phyloP scores from a whole-genome alignment of 2,888 invertebrate genomes.

The Diloba caeruleocephala region DNA sequence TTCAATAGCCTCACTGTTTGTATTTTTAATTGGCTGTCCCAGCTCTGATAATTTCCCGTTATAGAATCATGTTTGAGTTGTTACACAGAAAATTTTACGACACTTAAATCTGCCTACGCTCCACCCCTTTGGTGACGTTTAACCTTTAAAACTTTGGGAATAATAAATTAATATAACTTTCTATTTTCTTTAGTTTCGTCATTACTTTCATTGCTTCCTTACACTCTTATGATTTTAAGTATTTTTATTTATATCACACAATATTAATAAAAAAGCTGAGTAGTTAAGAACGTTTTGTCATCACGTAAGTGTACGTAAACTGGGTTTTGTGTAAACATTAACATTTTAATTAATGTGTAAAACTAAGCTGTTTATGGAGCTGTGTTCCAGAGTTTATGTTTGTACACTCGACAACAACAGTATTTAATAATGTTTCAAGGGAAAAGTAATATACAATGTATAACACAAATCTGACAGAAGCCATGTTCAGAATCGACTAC shows the following conservation, averaged over 20 bases:
- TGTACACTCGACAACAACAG: slow-evolving; percentile 22
- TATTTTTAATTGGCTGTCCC: neutral
- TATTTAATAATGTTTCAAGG: neutral
- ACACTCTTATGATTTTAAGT: no score
- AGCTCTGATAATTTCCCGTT: neutral
- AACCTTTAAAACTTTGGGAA: slow-evolving; percentile 15
- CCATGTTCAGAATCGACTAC: no score
- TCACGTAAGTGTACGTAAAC: slow-evolving; percentile 22
- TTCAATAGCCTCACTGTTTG: no score
- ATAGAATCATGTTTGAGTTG: slow-evolving; percentile 4
- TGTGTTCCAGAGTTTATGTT: slow-evolving; percentile 39
- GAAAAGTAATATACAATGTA: no score
- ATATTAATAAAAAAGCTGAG: slow-evolving; percentile 19
- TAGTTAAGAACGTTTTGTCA: slow-evolving; percentile 21
- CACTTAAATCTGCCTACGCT: slow-evolving; percentile 14
- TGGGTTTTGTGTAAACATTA: slow-evolving; percentile 43
- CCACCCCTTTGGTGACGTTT: neutral
- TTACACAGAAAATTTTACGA: slow-evolving; percentile 15
- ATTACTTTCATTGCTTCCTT: no score
- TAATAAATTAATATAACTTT: slow-evolving; percentile 17
- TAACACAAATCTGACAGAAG: no score
- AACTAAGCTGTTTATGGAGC: slow-evolving; percentile 51
- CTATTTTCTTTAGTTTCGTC: slow-evolving; percentile 11
- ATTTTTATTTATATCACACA: no score
- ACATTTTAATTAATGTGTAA: slow-evolving; percentile 55